Evolutionary conservation across 2,888 invertebrate species (phyloP), one percentile per base, ranked within the genome.

Genomic region (Tiliacea aurago): DNA sequence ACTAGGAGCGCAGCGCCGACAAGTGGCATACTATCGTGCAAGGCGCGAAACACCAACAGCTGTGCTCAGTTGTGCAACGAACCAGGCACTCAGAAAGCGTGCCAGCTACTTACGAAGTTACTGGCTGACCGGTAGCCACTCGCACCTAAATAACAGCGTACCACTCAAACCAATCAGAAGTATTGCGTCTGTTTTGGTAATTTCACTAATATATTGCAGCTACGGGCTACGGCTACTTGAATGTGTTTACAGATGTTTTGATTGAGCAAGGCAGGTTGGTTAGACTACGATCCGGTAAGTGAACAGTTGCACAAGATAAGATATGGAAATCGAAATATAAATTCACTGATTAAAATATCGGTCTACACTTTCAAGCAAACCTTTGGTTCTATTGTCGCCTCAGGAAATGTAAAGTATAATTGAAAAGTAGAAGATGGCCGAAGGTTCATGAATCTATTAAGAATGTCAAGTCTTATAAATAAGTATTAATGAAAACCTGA

Each of bases 31-130:
- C 73, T 56, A 59, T 56, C 78, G 79, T 79, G 73, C 80, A 81
- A 67, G 61, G 80, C 84, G 83, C 84, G 83, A 83, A 80, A 81
- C 77, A 74, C 70, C 78, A 84, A 83, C 86, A 86, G 86, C 86
- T 86, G 86, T 85, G 81, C 67, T 33, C 63, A 65, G 81, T 94
- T 93, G 91, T 91, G 93, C 92, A 93, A 93, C 80, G 75, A 83
- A 91, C 90, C 87, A 89, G 89, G 90, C 88, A 84, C 82, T 85
- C 90, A 89, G 90, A 91, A 90, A 91, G 79, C 81, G 87, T 84
- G 87, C 88, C 87, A 88, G 86, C 84, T 87, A 75, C 90, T 90
- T 90, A 86, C 88, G 86, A 88, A 89, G 90, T 87, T 86, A 88
- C 87, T 88, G 85, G 85, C 86, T 86, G 59, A 75, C 80, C 63